Percentiles rank a stretch among this genome's conserved stretches.
These are phyloP conservation scores for Conops quadrifasciatus DNA, from an alignment of 2,888 invertebrate genomes.

Conservation along the genomic window DNA sequence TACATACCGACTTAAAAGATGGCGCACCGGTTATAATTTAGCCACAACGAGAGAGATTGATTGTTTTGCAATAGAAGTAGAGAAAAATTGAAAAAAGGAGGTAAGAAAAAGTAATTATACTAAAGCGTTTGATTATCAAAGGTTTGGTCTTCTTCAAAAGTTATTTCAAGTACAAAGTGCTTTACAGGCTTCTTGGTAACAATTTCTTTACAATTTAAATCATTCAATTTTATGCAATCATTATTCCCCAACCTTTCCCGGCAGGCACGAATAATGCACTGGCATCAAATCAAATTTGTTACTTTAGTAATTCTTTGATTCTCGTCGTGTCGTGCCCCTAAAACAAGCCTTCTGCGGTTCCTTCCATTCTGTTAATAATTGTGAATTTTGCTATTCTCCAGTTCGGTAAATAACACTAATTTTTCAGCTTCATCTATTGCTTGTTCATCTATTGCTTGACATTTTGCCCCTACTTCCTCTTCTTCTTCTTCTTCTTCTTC, in stretches of 20 bases:
- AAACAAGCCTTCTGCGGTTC: not conserved
- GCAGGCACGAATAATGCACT: too few relatives aligned
- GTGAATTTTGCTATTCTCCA: constrained; percentile 6
- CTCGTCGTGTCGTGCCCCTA: not conserved
- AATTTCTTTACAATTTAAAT: not conserved
- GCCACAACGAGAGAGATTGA: too few relatives aligned
- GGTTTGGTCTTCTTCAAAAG: too few relatives aligned
- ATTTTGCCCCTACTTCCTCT: not conserved
- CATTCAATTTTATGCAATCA: not conserved
- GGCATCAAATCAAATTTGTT: not conserved
- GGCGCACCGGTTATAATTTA: too few relatives aligned
- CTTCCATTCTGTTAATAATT: not conserved
- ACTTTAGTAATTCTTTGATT: not conserved
- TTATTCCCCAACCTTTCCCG: too few relatives aligned
- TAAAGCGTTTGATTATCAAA: too few relatives aligned
- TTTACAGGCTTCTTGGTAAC: not conserved
- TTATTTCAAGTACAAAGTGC: not conserved
- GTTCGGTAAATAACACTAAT: not conserved
- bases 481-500: not conserved
- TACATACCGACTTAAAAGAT: too few relatives aligned
- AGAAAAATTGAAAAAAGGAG: too few relatives aligned
- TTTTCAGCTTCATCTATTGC: not conserved
- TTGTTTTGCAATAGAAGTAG: not conserved
- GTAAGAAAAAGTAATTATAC: too few relatives aligned
- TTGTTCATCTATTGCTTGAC: not conserved